phyloP scores from a whole-genome alignment of 2,888 invertebrate species.

The Erebia epiphron region DNA sequence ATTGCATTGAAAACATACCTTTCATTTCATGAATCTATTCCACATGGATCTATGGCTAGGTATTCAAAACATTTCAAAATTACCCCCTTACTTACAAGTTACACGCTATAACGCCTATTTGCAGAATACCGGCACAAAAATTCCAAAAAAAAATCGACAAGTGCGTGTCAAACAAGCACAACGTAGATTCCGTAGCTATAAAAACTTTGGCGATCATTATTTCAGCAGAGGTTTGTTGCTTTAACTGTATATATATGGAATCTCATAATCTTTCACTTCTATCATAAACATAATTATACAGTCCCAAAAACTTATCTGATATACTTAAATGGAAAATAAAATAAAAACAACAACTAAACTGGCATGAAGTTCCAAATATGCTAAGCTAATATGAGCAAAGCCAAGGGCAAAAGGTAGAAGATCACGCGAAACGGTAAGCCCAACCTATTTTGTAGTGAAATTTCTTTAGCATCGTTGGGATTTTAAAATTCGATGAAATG shows the following conservation, averaged over 20 bases:
- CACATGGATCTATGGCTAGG: background rate
- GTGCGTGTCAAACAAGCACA: background rate
- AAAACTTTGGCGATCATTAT: background rate
- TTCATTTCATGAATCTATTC: slow-evolving; percentile 1
- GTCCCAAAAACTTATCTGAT: too few relatives aligned
- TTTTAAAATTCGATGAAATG: too few relatives aligned
- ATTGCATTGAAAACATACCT: slow-evolving; percentile 5
- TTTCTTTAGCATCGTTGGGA: too few relatives aligned
- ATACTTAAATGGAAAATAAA: too few relatives aligned
- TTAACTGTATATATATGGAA: background rate
- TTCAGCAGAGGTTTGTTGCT: too few relatives aligned
- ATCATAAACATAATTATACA: too few relatives aligned
- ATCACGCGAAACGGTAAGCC: too few relatives aligned
- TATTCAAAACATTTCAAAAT: slow-evolving; percentile 19
- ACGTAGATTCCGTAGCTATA: background rate
- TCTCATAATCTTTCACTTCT: background rate
- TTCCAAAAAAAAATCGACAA: slow-evolving; percentile 18
- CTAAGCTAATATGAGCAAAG: too few relatives aligned
- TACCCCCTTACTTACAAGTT: slow-evolving; percentile 14
- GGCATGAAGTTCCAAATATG: too few relatives aligned
- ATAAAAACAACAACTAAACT: too few relatives aligned
- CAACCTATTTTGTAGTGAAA: too few relatives aligned
- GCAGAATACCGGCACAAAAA: slow-evolving; percentile 35
- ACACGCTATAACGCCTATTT: slow-evolving; percentile 33
- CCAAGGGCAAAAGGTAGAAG: too few relatives aligned